Evolutionary conservation across 2,797 vertebrate species (phyloP).

Genomic region (Lutjanus argentimaculatus): DNA sequence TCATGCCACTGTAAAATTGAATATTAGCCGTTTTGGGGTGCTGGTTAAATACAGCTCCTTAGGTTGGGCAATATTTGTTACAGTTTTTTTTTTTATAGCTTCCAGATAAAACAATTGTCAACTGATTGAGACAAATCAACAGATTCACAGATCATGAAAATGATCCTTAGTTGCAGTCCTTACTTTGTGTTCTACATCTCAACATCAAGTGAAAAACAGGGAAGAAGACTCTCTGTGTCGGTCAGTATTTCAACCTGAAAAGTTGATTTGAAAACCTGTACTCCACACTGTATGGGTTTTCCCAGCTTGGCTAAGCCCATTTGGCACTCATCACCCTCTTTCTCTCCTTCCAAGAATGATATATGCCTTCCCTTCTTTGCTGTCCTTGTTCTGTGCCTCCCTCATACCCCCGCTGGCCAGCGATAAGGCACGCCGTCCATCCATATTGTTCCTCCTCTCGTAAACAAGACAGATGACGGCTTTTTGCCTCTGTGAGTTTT

Average conservation of each 20-base stretch:
- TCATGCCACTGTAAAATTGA: neutral
- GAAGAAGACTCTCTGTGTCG: neutral
- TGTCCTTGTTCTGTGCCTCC: constrained; percentile 60
- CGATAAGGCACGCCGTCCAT: constrained; percentile 66
- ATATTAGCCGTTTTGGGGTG: neutral
- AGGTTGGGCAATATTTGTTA: neutral
- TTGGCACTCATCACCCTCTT: constrained; percentile 20
- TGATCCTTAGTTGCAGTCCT: neutral
- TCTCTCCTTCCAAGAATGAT: constrained; percentile 51
- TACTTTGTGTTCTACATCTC: neutral
- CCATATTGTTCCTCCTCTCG: constrained; percentile 75
- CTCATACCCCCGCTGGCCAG: constrained; percentile 44
- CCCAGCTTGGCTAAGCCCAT: constrained; percentile 20
- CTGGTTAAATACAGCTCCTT: neutral
- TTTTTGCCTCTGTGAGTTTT: constrained; percentile 72
- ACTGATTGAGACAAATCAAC: neutral
- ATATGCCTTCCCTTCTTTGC: constrained; percentile 49
- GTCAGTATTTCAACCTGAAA: constrained; percentile 18
- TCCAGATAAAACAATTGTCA: neutral
- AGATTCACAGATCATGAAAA: neutral
- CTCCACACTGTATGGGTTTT: constrained; percentile 21
- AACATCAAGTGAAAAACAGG: neutral
- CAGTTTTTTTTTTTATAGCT: neutral
- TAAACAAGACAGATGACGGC: constrained; percentile 81
- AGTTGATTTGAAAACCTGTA: constrained; percentile 28